Conservation (phyloP, 2,797 vertebrate species). For the Hoplostethus atlanticus region DNA sequence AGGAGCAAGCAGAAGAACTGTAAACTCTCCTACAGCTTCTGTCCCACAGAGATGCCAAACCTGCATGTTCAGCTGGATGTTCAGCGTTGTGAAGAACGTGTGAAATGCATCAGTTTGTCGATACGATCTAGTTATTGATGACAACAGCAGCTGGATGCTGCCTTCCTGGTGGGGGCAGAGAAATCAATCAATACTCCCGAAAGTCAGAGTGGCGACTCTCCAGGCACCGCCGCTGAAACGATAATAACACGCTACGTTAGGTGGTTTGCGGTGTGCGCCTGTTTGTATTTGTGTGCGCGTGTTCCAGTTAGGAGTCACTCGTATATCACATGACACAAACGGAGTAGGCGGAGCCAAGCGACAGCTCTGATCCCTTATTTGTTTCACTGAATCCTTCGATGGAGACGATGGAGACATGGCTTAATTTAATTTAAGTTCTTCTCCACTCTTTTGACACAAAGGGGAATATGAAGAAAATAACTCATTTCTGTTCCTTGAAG, state of each 20-base stretch:
- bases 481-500: too few species aligned
- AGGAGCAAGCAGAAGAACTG: neutral
- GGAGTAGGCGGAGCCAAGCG: too few species aligned
- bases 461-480: too few species aligned
- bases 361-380: too few species aligned
- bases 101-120: slow-evolving; percentile 20
- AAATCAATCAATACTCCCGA: slow-evolving; percentile 42
- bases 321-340: too few species aligned
- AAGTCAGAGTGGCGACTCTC: slow-evolving; percentile 29
- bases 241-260: slow-evolving; percentile 17
- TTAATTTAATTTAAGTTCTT: too few species aligned
- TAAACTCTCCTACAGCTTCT: neutral
- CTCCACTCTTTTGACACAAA: too few species aligned
- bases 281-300: neutral
- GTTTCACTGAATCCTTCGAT: too few species aligned
- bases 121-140: slow-evolving; percentile 17
- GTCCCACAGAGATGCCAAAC: neutral
- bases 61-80: neutral
- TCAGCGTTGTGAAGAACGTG: neutral
- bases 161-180: slow-evolving; percentile 5
- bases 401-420: too few species aligned
- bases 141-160: slow-evolving; percentile 12
- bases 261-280: neutral
- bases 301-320: neutral
- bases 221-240: slow-evolving; percentile 21